phyloP scores from a whole-genome alignment of 2,113 vertebrate species.

The Mormyrus iriodes region DNA sequence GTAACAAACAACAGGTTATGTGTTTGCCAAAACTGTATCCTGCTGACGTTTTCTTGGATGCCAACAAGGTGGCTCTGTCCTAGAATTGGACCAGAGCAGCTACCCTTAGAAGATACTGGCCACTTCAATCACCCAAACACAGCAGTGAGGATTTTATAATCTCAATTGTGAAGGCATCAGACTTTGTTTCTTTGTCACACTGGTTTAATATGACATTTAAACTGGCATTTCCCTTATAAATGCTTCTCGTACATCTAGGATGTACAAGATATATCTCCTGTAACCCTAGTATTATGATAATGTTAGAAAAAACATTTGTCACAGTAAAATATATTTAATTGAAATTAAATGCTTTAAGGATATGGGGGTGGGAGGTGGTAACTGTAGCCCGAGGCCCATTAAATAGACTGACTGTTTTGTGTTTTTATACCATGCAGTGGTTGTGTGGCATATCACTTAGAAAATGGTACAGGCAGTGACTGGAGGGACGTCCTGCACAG shows the following conservation, averaged over 20 bases:
- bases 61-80: not conserved
- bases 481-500: not conserved
- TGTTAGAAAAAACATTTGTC: not conserved
- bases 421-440: not conserved
- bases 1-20: not conserved
- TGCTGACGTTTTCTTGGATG: not conserved
- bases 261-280: not conserved
- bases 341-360: not conserved
- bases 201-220: not conserved
- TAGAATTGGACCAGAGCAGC: not conserved
- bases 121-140: not conserved
- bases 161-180: too few species aligned
- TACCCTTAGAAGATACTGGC: not conserved
- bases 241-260: not conserved
- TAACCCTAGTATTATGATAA: not conserved
- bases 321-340: not conserved
- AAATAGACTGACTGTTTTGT: not conserved
- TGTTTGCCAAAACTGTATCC: not conserved
- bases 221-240: not conserved
- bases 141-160: not conserved
- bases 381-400: not conserved
- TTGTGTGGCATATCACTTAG: not conserved
- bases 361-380: too few species aligned
- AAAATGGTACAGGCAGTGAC: too few species aligned
- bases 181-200: not conserved